phyloP scores from a whole-genome alignment of 92 coral and sea anemone genomes.

The Virgularia gustaviana region DNA sequence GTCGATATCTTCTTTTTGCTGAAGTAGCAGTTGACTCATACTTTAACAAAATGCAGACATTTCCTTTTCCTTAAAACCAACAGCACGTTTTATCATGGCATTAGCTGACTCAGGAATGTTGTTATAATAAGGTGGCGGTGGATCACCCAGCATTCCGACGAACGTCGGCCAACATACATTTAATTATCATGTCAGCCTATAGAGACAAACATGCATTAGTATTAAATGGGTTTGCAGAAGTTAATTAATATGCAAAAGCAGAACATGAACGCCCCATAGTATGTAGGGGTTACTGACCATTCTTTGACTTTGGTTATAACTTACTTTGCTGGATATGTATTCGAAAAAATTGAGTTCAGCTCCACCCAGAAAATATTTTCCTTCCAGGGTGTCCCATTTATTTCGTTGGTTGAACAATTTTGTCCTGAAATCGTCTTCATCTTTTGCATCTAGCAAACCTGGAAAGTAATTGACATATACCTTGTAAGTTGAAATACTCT shows the following conservation, averaged over 20 bases:
- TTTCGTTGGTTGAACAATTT: slow-evolving; percentile 26
- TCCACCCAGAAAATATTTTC: slow-evolving; percentile 1
- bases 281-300: too few relatives aligned
- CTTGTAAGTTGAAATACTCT: too few relatives aligned
- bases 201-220: not conserved
- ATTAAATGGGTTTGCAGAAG: not conserved
- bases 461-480: too few relatives aligned
- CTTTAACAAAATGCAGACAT: not conserved
- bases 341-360: slow-evolving; percentile 19
- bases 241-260: not conserved
- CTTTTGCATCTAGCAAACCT: slow-evolving; percentile 49
- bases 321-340: slow-evolving; percentile 47
- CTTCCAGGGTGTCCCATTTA: slow-evolving; percentile 38
- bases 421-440: slow-evolving; percentile 33
- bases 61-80: slow-evolving; percentile 5
- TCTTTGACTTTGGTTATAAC: not conserved
- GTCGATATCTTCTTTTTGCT: slow-evolving; percentile 40
- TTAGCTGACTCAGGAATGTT: slow-evolving; percentile 35
- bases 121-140: slow-evolving; percentile 21
- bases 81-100: slow-evolving; percentile 24
- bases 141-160: slow-evolving; percentile 25
- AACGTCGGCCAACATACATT: slow-evolving; percentile 3
- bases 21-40: not conserved
- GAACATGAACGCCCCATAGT: too few relatives aligned
- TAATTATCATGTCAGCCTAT: slow-evolving; percentile 26